Conservation (phyloP, 1,140 invertebrate genomes). For the Ganaspis sp. region DNA sequence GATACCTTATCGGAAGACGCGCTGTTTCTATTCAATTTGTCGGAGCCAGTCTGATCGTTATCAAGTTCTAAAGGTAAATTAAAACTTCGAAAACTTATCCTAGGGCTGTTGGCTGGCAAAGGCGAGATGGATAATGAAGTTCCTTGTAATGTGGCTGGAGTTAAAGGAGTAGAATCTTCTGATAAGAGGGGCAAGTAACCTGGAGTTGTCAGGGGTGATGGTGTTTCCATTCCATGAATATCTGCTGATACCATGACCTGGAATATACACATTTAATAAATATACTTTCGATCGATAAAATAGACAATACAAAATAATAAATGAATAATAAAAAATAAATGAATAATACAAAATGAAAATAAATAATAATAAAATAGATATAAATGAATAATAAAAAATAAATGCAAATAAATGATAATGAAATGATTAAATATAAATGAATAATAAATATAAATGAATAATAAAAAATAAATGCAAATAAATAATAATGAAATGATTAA, state of each 20-base stretch:
- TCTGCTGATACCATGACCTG: slow-evolving; percentile 74
- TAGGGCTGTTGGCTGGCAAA: slow-evolving; percentile 65
- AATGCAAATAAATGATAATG: no score
- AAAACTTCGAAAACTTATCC: slow-evolving; percentile 74
- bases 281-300: no score
- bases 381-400: no score
- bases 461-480: no score
- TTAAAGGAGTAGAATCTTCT: slow-evolving; percentile 72
- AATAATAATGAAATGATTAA: no score
- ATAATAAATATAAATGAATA: no score
- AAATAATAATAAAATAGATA: no score
- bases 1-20: slow-evolving; percentile 63
- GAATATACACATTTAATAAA: slow-evolving; percentile 29
- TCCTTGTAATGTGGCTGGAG: slow-evolving; percentile 66
- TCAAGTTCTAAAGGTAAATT: slow-evolving; percentile 70
- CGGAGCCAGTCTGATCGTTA: slow-evolving; percentile 52
- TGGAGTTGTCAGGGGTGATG: slow-evolving; percentile 72
- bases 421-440: no score
- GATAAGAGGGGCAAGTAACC: slow-evolving; percentile 72
- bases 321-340: no score
- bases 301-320: no score
- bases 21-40: slow-evolving; percentile 50
- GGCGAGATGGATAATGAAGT: slow-evolving; percentile 67
- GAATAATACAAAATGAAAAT: no score
- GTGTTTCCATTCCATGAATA: slow-evolving; percentile 72